These are phyloP conservation scores for Colletes latitarsis DNA, from an alignment of 1,140 invertebrate species.

Conservation along the genomic window DNA sequence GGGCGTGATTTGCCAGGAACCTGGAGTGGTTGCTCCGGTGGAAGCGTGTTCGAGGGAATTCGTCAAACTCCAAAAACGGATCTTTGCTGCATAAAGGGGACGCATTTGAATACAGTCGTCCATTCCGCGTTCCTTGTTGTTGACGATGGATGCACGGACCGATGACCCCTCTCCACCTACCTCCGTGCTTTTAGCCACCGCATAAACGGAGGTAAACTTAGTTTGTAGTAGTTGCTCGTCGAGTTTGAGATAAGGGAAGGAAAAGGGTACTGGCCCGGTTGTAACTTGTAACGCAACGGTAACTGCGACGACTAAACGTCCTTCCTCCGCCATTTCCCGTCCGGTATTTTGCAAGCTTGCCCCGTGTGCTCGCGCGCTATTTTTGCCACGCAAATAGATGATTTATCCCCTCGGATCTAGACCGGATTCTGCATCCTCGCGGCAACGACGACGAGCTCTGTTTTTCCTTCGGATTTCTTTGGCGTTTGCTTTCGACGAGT, in stretches of 20 bases:
- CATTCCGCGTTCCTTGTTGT: not conserved
- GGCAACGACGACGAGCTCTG: not conserved
- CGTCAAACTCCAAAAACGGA: not conserved
- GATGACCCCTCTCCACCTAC: not conserved
- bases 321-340: constrained; percentile 16
- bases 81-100: constrained; percentile 6
- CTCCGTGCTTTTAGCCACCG: constrained; percentile 17
- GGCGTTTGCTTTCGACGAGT: not conserved
- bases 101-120: constrained; percentile 13
- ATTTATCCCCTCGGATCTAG: not conserved
- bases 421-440: not conserved
- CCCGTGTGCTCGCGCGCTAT: not conserved
- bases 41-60: not conserved
- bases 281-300: not conserved
- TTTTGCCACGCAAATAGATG: constrained; percentile 1
- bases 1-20: not conserved
- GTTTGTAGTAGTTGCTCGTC: constrained; percentile 7
- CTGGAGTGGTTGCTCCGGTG: not conserved
- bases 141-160: not conserved
- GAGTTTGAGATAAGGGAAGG: constrained; percentile 10
- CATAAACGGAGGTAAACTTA: constrained; percentile 42
- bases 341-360: not conserved
- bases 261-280: not conserved
- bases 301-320: constrained; percentile 29
- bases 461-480: constrained; percentile 5